Conservation (phyloP, 1,140 invertebrate genomes). For the Neodiprion fabricii region DNA sequence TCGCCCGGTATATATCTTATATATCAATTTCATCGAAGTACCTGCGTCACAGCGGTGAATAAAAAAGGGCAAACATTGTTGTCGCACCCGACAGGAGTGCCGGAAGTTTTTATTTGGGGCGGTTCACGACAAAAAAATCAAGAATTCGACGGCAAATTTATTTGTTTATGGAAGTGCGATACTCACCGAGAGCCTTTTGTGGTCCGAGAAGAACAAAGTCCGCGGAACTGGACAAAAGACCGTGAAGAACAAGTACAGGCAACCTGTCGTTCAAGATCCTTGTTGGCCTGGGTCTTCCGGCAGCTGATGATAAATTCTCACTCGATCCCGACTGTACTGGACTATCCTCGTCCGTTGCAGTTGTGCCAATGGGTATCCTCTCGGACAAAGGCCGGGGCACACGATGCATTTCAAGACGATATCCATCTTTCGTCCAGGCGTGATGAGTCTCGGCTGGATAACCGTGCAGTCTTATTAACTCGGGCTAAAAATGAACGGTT, state of each 20-base stretch:
- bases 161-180: background rate
- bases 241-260: conserved; percentile 77
- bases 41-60: no score
- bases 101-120: no score
- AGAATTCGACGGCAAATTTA: no score
- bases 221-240: conserved; percentile 74
- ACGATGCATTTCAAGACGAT: conserved; percentile 73
- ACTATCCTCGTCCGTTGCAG: background rate
- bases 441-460: conserved; percentile 72
- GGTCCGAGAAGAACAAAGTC: conserved; percentile 78
- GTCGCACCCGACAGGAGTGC: no score
- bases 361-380: background rate
- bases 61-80: no score
- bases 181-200: conserved; percentile 68
- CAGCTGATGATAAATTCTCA: background rate
- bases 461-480: conserved; percentile 63
- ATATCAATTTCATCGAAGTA: no score
- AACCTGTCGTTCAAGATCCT: conserved; percentile 40
- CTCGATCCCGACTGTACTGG: background rate
- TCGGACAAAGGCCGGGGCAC: conserved; percentile 58
- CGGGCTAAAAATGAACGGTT: conserved; percentile 53
- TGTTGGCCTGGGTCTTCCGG: background rate
- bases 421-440: conserved; percentile 74
- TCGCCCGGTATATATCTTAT: no score
- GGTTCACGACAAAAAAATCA: no score